A percentile compares a stretch with the other conserved stretches of the same genome.
These are phyloP conservation scores for Tenthredo amoena DNA, from an alignment of 2,888 invertebrate species.

Conservation along the genomic window DNA sequence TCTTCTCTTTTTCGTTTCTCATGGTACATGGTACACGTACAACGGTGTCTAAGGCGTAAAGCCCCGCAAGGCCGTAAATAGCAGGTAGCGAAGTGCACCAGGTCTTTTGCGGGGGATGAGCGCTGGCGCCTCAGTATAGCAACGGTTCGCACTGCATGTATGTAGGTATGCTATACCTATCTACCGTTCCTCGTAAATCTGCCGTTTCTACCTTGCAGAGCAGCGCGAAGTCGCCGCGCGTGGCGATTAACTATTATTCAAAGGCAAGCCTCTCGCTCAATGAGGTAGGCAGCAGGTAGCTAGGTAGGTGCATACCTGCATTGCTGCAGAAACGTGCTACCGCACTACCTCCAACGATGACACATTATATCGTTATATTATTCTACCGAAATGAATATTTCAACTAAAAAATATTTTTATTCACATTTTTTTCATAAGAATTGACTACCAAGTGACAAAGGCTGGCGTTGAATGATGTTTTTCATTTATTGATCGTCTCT, in stretches of 20 bases:
- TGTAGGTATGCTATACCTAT: not conserved
- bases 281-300: not conserved
- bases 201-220: not conserved
- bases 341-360: not conserved
- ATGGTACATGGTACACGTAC: constrained; percentile 14
- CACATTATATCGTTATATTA: not conserved
- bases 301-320: not conserved
- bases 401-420: not conserved
- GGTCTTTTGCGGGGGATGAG: constrained; percentile 13
- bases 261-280: not conserved
- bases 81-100: constrained; percentile 23
- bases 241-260: constrained; percentile 40
- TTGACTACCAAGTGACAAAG: not conserved
- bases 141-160: not conserved
- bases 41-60: constrained; percentile 3
- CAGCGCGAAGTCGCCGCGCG: not conserved
- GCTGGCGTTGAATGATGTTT: not conserved
- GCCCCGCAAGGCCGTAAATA: constrained; percentile 24
- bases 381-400: not conserved
- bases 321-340: not conserved
- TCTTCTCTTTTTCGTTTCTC: not conserved
- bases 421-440: not conserved
- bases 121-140: not conserved
- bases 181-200: constrained; percentile 10
- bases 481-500: not conserved